Conservation (phyloP, 2,113 vertebrate species). For the Macaca mulatta region DNA sequence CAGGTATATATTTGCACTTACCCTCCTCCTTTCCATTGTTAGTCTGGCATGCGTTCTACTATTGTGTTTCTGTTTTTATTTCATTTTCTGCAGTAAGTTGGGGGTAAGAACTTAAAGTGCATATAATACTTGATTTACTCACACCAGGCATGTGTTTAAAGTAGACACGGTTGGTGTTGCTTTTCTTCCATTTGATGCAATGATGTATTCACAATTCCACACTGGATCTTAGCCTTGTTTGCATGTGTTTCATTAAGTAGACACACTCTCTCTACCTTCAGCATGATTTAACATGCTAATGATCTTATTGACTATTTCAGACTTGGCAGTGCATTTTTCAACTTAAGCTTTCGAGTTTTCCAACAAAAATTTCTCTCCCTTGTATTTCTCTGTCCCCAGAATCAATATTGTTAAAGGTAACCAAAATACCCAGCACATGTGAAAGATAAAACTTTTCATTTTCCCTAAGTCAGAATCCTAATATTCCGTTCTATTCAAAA, state of each 20-base stretch:
- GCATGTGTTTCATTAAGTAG: conserved; percentile 61
- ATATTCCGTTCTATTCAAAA: conserved; percentile 55
- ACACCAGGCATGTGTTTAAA: conserved; percentile 26
- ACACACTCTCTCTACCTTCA: conserved; percentile 37
- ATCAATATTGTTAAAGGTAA: conserved; percentile 61
- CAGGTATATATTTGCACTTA: conserved; percentile 94
- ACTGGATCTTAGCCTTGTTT: conserved; percentile 39
- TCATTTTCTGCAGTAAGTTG: conserved; percentile 4
- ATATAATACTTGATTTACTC: background rate
- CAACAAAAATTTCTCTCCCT: conserved; percentile 9
- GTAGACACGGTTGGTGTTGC: background rate
- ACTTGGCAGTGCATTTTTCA: conserved; percentile 22
- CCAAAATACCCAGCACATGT: conserved; percentile 20
- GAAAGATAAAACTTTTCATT: conserved; percentile 59
- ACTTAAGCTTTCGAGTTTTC: conserved; percentile 32
- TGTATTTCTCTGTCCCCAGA: conserved; percentile 50
- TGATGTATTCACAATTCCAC: conserved; percentile 3
- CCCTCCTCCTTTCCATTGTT: conserved; percentile 79
- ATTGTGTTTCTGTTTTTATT: conserved; percentile 78
- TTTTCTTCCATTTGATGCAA: background rate
- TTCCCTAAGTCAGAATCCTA: conserved; percentile 47
- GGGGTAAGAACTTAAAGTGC: background rate
- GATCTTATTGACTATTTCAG: conserved; percentile 56
- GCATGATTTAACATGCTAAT: conserved; percentile 59
- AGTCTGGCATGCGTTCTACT: conserved; percentile 83